A percentile compares a stretch with the other conserved stretches of the same genome.
phyloP scores from a whole-genome alignment of 2,888 invertebrate genomes.

The Cheilosia vernalis region DNA sequence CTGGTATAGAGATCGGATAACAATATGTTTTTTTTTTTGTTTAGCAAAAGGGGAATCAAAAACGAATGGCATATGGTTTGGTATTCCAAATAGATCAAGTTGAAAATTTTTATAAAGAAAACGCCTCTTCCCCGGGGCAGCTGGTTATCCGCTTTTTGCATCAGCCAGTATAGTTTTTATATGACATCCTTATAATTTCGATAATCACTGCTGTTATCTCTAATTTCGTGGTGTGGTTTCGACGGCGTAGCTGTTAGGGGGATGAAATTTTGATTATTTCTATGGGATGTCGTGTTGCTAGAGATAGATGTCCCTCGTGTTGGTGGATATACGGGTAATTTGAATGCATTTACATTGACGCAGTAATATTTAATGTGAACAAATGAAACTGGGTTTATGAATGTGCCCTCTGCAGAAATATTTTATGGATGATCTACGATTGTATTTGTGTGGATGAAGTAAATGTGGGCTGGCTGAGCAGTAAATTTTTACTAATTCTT shows the following conservation, averaged over 20 bases:
- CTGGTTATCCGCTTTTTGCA: conserved; percentile 38
- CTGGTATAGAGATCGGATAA: conserved; percentile 30
- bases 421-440: conserved; percentile 18
- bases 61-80: conserved; percentile 57
- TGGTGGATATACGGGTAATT: conserved; percentile 60
- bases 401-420: not conserved
- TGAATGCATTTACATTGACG: conserved; percentile 48
- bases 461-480: conserved; percentile 18
- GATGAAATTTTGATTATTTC: conserved; percentile 61
- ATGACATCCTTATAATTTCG: conserved; percentile 61
- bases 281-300: conserved; percentile 19
- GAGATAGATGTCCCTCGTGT: conserved; percentile 12
- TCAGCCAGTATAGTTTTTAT: conserved; percentile 12
- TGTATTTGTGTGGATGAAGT: not conserved
- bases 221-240: conserved; percentile 54
- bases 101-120: conserved; percentile 40
- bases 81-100: conserved; percentile 26
- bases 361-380: conserved; percentile 5
- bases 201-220: conserved; percentile 71
- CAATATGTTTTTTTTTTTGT: conserved; percentile 32
- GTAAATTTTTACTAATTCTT: conserved; percentile 59
- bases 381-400: not conserved
- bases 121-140: conserved; percentile 49
- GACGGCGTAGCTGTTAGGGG: conserved; percentile 22
- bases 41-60: conserved; percentile 18